These are phyloP conservation scores for Xenus cinereus DNA, from an alignment of 2,113 vertebrate species.

Conservation along the genomic window DNA sequence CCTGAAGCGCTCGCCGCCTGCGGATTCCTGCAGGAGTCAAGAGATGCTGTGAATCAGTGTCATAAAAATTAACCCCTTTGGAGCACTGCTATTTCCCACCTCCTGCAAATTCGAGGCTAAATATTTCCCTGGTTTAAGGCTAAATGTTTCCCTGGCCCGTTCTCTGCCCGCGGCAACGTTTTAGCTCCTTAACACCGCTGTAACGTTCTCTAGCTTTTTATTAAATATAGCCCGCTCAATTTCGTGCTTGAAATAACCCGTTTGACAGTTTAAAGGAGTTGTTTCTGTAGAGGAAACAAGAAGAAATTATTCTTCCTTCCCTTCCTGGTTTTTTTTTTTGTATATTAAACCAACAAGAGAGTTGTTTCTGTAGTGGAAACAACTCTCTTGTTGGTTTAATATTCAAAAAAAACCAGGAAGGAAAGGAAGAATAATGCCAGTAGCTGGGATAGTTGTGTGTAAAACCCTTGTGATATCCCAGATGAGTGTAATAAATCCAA, in stretches of 20 bases:
- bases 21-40: not conserved
- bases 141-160: not conserved
- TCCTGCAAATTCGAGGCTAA: not conserved
- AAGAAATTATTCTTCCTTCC: too few species aligned
- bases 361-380: not conserved
- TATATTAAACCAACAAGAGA: too few species aligned
- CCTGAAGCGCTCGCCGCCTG: fast-evolving
- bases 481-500: not conserved
- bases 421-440: too few species aligned
- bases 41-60: not conserved
- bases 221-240: not conserved
- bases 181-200: not conserved
- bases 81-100: not conserved
- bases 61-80: fast-evolving
- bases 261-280: not conserved
- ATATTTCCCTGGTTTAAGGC: not conserved
- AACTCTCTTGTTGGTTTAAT: not conserved
- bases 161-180: not conserved
- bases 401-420: fast-evolving
- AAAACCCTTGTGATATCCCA: not conserved
- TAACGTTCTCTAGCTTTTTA: not conserved
- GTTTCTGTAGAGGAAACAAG: not conserved
- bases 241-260: not conserved
- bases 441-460: not conserved
- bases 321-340: too few species aligned